These are phyloP conservation scores for Anthophora plumipes DNA, from an alignment of 2,888 invertebrate species.

Conservation along the genomic window DNA sequence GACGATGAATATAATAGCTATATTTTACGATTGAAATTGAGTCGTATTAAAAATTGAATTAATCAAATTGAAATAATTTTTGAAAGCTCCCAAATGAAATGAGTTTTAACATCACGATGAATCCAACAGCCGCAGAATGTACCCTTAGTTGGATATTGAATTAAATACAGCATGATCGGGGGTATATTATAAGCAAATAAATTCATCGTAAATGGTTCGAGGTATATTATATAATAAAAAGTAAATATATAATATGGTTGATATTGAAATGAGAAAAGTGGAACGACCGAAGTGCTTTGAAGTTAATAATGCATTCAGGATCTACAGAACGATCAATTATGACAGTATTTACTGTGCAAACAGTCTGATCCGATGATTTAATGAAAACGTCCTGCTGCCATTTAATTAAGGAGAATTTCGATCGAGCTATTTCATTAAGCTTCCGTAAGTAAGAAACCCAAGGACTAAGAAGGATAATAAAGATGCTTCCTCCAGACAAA, in stretches of 20 bases:
- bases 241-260: neutral
- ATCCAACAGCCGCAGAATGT: too few species aligned
- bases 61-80: too few species aligned
- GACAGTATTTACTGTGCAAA: conserved; percentile 41
- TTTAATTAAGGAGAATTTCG: conserved; percentile 39
- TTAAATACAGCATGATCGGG: neutral
- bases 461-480: neutral
- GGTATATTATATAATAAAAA: neutral
- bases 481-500: neutral
- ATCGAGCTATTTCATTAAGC: conserved; percentile 25
- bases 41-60: too few species aligned
- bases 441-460: neutral
- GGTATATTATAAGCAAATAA: neutral
- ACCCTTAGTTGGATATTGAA: too few species aligned
- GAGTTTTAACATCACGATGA: too few species aligned
- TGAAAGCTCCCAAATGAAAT: too few species aligned
- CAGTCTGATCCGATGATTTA: conserved; percentile 33
- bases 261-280: neutral
- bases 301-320: neutral
- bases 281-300: conserved; percentile 1
- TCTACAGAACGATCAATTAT: conserved; percentile 34
- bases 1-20: too few species aligned
- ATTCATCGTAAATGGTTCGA: neutral
- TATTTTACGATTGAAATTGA: too few species aligned
- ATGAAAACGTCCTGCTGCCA: conserved; percentile 35